Conservation (phyloP, 2,113 vertebrate genomes). For the Shinisaurus crocodilurus region DNA sequence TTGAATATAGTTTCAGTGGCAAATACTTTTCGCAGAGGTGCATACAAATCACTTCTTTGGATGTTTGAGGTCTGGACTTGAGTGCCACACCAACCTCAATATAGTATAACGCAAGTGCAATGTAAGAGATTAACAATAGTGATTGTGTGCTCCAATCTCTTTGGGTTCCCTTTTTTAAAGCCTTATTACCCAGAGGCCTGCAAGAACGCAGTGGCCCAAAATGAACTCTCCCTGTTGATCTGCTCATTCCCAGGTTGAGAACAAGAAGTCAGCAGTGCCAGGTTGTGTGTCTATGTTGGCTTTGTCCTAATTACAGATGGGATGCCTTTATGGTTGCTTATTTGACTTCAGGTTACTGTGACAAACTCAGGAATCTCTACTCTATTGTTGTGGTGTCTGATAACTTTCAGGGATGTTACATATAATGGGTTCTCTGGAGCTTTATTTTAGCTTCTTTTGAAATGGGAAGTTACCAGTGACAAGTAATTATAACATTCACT, state of each 20-base stretch:
- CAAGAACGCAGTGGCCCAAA: not conserved
- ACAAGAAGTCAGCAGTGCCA: not conserved
- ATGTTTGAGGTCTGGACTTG: not conserved
- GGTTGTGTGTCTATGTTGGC: not conserved
- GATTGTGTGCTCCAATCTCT: too few species aligned
- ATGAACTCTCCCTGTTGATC: not conserved
- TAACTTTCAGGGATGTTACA: not conserved
- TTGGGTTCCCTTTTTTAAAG: not conserved
- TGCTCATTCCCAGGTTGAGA: not conserved
- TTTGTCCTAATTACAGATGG: not conserved
- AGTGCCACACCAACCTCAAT: not conserved
- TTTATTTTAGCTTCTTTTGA: not conserved
- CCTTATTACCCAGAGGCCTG: not conserved
- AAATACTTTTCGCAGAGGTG: not conserved
- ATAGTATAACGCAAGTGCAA: not conserved
- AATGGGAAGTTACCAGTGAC: not conserved
- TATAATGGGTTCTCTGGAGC: not conserved
- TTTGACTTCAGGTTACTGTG: not conserved
- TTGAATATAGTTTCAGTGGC: not conserved
- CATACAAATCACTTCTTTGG: not conserved
- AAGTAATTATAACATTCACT: not conserved
- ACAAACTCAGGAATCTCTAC: not conserved
- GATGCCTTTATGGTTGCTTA: not conserved
- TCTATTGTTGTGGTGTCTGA: not conserved
- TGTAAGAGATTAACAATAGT: not conserved